Percentiles rank a stretch among this genome's conserved stretches.
Evolutionary conservation across 2,113 vertebrate species (phyloP).

Genomic region (Microtus richardsoni): DNA sequence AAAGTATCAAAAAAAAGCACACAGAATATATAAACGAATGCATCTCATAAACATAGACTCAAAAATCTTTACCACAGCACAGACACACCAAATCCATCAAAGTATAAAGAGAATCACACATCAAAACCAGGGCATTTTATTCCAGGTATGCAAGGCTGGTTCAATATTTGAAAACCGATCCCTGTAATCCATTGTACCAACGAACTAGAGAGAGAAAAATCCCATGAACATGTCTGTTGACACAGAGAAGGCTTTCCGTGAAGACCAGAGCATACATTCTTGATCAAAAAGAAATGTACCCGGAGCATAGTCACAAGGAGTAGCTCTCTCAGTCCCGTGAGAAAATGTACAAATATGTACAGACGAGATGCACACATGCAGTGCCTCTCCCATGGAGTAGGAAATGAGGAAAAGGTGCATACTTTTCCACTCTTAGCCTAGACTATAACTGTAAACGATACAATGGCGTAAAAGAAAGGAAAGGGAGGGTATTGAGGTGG

Average conservation of each 20-base stretch:
- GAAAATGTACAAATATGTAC: not conserved
- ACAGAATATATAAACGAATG: not conserved
- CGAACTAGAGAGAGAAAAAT: not conserved
- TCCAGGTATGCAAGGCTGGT: not conserved
- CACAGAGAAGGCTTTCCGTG: not conserved
- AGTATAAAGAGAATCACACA: not conserved
- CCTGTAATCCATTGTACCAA: not conserved
- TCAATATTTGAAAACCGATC: not conserved
- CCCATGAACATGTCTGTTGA: not conserved
- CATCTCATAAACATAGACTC: not conserved
- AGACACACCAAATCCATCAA: not conserved
- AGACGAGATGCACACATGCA: no score
- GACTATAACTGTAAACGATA: not conserved
- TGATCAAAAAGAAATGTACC: not conserved
- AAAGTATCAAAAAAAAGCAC: not conserved
- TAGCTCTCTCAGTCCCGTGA: not conserved
- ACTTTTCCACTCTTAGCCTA: rapidly evolving
- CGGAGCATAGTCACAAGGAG: not conserved
- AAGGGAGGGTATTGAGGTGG: not conserved
- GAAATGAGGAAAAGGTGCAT: no score
- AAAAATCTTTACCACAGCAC: not conserved
- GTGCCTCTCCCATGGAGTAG: not conserved
- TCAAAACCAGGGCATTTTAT: not conserved
- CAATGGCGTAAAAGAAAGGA: no score
- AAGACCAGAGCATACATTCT: not conserved